Percentiles rank a stretch among this genome's conserved stretches.
phyloP scores from a whole-genome alignment of 1,140 invertebrate species.

The Papilio glaucus region DNA sequence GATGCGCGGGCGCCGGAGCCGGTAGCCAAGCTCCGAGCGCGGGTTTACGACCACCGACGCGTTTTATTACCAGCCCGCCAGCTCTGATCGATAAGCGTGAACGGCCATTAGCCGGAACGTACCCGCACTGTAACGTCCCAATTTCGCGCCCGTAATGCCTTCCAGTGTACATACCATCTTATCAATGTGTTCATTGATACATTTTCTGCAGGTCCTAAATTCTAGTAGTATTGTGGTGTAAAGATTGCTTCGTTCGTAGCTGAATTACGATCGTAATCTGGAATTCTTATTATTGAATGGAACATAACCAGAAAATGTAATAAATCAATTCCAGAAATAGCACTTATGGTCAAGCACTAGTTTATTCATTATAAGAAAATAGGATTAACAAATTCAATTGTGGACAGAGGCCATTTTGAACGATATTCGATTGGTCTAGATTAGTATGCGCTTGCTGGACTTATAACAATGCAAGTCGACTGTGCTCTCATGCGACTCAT shows the following conservation, averaged over 20 bases:
- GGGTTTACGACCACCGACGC: constrained; percentile 71
- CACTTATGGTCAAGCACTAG: too few species aligned
- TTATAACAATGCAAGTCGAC: too few species aligned
- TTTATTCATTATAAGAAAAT: too few species aligned
- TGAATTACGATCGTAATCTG: neutral
- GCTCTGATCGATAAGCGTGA: constrained; percentile 59
- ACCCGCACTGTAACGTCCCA: constrained; percentile 1
- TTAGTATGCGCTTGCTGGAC: too few species aligned
- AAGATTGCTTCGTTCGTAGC: neutral
- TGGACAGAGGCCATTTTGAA: too few species aligned
- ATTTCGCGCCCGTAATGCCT: constrained; percentile 9
- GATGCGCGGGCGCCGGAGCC: constrained; percentile 67
- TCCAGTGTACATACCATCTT: neutral
- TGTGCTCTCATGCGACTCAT: too few species aligned
- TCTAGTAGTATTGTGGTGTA: neutral
- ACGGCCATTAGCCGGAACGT: constrained; percentile 44
- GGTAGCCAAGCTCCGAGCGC: constrained; percentile 69
- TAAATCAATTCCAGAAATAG: too few species aligned
- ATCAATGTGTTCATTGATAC: neutral
- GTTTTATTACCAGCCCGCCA: constrained; percentile 69
- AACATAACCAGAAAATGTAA: neutral
- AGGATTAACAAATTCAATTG: too few species aligned
- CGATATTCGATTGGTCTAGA: too few species aligned
- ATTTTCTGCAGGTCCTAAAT: neutral
- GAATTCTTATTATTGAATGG: neutral